Conservation (phyloP, 2,113 vertebrate species). For the Ctenomys sociabilis region DNA sequence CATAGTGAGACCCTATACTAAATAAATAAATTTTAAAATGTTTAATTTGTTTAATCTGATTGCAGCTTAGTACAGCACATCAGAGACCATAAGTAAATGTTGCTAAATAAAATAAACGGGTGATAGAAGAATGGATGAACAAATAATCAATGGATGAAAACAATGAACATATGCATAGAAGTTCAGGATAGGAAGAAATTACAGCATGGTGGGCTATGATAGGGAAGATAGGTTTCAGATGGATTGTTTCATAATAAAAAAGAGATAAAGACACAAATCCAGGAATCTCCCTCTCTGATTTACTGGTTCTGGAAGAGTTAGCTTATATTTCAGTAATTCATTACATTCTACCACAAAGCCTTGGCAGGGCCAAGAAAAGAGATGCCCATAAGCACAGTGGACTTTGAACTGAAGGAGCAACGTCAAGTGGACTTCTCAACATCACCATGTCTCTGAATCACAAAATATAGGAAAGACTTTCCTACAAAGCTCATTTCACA, state of each 20-base stretch:
- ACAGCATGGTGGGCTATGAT: background rate
- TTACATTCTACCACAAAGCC: background rate
- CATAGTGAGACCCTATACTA: too few relatives aligned
- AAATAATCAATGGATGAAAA: background rate
- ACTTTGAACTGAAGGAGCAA: background rate
- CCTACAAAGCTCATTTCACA: too few relatives aligned
- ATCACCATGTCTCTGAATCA: background rate
- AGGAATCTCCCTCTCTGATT: background rate
- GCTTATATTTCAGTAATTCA: background rate
- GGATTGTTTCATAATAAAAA: background rate
- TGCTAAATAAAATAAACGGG: background rate
- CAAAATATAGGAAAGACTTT: background rate
- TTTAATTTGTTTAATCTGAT: background rate
- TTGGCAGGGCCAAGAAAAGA: background rate
- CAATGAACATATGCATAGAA: background rate
- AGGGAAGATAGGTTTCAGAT: background rate
- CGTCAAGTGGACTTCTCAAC: too few relatives aligned
- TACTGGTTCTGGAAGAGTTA: background rate
- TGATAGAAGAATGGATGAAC: background rate
- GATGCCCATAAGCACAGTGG: background rate
- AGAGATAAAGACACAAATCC: background rate
- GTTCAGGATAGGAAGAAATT: background rate
- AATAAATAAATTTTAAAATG: too few relatives aligned
- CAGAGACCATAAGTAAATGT: background rate
- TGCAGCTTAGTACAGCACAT: background rate